Base-by-base conservation (phyloP, 1,140 invertebrate genomes). In the Cyphomyrmex costatus region DNA sequence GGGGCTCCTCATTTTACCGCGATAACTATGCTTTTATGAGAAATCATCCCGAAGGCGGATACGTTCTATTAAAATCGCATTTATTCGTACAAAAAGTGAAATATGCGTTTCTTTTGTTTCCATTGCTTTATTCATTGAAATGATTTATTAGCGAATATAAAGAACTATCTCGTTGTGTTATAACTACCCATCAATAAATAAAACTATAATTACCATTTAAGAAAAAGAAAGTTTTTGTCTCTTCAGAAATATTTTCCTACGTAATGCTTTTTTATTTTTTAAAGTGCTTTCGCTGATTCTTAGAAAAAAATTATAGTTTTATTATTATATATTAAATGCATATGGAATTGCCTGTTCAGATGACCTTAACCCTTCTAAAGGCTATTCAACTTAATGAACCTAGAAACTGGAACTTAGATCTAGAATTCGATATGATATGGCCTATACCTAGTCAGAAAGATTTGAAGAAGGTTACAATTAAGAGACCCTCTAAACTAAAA, bases 371-470 rank as follows among this genome's bases (percentile, higher is more conserved):
- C 6, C 30, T 92, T 1, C 49, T 95, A 58, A 94, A 95, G 87
- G 85, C 94, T 6, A 91, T 95, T 70, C 93, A 92, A 33, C 42
- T 94, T 0, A 89, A 87, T 7, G 82, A 92, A 42, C 94, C 94
- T 6, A 91, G 68, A 0, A 92, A 89, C 24, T 94, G 94, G 93
- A 94, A 95, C 70, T 85, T 94, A 3, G 91, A 87, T 56, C 76
- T 94, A 30, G 95, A 95, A 88, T 94, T 95, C 49, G 95, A 95
- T 63, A 86, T 93, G 46, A 93, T 91, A 61, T 95, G 94, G 94
- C 94, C 94, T 27, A 94, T 95, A 85, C 93, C 92, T 2, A 83
- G 86, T 8, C 36, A 46, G 1, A 87, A 85, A 73, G 70, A 78
- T 30, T 66, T 66, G 1, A 63, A 58, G 5, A 91, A 85, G 33